These are phyloP conservation scores for Sus cebifrons DNA, from an alignment of 2,797 vertebrate genomes.

Conservation along the genomic window DNA sequence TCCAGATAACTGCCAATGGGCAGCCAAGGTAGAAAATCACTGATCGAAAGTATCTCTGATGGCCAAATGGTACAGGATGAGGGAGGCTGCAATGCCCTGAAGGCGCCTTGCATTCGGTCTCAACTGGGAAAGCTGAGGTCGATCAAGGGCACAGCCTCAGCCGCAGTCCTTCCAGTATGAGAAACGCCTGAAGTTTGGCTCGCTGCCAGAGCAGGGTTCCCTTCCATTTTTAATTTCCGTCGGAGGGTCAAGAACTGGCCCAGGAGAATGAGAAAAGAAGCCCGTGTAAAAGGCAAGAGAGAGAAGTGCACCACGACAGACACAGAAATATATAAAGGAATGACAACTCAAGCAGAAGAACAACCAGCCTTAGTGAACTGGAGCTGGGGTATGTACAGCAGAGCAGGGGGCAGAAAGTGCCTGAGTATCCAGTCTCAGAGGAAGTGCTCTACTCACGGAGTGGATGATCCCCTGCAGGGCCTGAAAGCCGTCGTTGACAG, in stretches of 20 bases:
- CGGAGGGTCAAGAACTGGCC: not conserved
- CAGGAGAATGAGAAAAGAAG: constrained; percentile 50
- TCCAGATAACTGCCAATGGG: not conserved
- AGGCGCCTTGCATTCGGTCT: not conserved
- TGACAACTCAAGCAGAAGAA: constrained; percentile 14
- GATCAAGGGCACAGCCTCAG: not conserved
- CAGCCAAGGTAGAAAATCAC: not conserved
- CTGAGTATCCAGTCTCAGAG: not conserved
- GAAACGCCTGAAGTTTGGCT: not conserved
- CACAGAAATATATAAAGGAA: not conserved
- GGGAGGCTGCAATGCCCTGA: not conserved
- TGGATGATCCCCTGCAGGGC: constrained; percentile 98
- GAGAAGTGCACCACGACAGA: not conserved
- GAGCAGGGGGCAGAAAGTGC: not conserved
- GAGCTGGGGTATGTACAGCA: not conserved
- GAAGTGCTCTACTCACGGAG: constrained; percentile 93
- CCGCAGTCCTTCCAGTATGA: not conserved
- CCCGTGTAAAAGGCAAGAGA: not conserved
- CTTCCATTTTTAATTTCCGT: not conserved
- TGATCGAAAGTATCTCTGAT: not conserved
- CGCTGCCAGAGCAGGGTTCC: not conserved
- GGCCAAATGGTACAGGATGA: not conserved
- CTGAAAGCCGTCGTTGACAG: constrained; percentile 98
- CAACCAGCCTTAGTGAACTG: not conserved
- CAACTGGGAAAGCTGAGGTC: not conserved